Percentiles rank a stretch among this genome's conserved stretches.
Conservation (phyloP, 2,888 invertebrate genomes). For the Napeogenes sylphis region DNA sequence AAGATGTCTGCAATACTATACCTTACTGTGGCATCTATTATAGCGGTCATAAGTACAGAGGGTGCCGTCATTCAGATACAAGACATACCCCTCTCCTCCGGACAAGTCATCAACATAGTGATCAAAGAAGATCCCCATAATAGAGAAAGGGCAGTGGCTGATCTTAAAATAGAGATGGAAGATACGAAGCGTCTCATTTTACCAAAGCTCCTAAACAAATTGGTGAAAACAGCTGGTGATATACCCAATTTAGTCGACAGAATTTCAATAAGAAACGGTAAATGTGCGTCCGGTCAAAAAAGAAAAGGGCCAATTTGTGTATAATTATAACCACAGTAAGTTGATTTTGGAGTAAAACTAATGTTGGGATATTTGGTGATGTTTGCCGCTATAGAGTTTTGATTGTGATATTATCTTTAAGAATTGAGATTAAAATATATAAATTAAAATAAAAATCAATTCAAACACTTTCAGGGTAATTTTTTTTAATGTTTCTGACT, state of each 20-base stretch:
- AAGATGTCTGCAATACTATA: constrained; percentile 15
- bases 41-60: constrained; percentile 16
- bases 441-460: too few species aligned
- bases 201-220: constrained; percentile 11
- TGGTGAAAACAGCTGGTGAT: constrained; percentile 7
- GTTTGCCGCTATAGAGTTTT: too few species aligned
- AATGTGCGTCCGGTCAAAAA: constrained; percentile 16
- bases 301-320: constrained; percentile 22
- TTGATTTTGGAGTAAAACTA: background rate
- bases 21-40: background rate
- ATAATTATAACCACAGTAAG: background rate
- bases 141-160: constrained; percentile 12
- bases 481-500: too few species aligned
- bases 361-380: background rate
- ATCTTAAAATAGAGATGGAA: constrained; percentile 19
- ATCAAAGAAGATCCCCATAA: constrained; percentile 19
- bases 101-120: constrained; percentile 21
- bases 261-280: constrained; percentile 11
- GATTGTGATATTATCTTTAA: too few species aligned
- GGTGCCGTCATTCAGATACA: constrained; percentile 27
- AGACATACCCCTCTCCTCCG: constrained; percentile 20
- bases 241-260: constrained; percentile 18
- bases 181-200: constrained; percentile 5
- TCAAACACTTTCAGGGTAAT: too few species aligned
- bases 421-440: too few species aligned